phyloP scores from a whole-genome alignment of 2,113 vertebrate genomes.

The Caloenas nicobarica region DNA sequence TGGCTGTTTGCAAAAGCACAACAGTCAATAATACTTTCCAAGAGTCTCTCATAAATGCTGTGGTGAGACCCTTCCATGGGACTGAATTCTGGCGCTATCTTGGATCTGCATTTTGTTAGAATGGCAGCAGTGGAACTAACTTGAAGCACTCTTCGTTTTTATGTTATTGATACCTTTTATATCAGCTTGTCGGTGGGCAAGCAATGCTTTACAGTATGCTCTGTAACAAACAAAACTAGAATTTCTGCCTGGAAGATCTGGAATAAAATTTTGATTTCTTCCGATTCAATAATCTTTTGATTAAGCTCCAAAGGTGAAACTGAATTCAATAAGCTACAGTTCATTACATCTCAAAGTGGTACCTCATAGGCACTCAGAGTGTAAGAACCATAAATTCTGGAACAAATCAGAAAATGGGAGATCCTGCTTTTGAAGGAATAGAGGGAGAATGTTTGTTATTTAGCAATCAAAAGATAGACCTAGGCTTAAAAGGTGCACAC shows the following conservation, averaged over 20 bases:
- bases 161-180: neutral
- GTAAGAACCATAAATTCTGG: neutral
- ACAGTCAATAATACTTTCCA: neutral
- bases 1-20: neutral
- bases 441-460: neutral
- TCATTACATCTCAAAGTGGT: neutral
- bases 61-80: neutral
- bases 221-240: neutral
- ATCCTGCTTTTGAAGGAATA: neutral
- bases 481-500: neutral
- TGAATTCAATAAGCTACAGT: neutral
- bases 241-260: neutral
- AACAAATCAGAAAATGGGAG: neutral
- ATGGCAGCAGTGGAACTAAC: neutral
- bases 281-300: neutral
- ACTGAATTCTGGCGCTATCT: neutral
- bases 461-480: neutral
- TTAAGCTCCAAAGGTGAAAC: neutral
- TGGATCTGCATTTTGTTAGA: neutral
- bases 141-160: neutral
- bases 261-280: neutral
- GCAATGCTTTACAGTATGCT: neutral
- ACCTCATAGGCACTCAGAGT: neutral
- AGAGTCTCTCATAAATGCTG: neutral
- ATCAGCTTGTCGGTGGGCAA: neutral